Evolutionary conservation across 2,888 invertebrate species (phyloP), one percentile per base, ranked within the genome.

Genomic region (Cryptus armator): DNA sequence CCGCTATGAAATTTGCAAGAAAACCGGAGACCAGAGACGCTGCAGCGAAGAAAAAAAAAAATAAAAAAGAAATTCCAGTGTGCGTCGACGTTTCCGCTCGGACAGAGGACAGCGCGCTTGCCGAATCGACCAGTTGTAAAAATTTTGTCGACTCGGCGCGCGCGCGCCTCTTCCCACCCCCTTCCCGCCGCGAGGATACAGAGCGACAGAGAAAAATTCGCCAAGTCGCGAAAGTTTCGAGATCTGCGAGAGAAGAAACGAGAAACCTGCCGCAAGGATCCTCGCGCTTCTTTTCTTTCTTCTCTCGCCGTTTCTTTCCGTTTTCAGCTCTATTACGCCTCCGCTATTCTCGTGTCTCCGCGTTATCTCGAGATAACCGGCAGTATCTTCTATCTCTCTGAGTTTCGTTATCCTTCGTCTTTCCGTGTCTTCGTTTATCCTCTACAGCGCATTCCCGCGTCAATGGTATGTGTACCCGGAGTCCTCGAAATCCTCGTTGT

Each of bases 61-160:
- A 37, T 62, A 77, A 71, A 86, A 85, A 19, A n/a, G 53, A 56
- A 62, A 32, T 62, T 32, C 16, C 56, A 12, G 10, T 10, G 37
- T 16, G 59, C 83, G 51, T 83, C 67, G 59, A 24, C 51, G 43
- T 59, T 16, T 56, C 46, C 12, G 12, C 16, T 12, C 59, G 24
- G 62, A 51, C 64, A 37, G 78, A 70, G 46, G 10, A 81, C 53
- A 51, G 46, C 48, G 59, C 43, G 16, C 48, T 16, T 29, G 51
- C 78, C 70, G 83, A 82, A 90, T 90, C 87, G 89, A 89, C 88
- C 86, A 86, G 90, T 90, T 89, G 89, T 90, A 90, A 90, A 87
- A 80, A 86, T 90, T 91, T 91, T 86, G 90, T 88, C 66, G 83
- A 89, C 88, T 88, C 86, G 82, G 89, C 83, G 83, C 88, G 75